Base-by-base conservation (phyloP, 2,888 invertebrate species). In the Stenotaenia linearis region DNA sequence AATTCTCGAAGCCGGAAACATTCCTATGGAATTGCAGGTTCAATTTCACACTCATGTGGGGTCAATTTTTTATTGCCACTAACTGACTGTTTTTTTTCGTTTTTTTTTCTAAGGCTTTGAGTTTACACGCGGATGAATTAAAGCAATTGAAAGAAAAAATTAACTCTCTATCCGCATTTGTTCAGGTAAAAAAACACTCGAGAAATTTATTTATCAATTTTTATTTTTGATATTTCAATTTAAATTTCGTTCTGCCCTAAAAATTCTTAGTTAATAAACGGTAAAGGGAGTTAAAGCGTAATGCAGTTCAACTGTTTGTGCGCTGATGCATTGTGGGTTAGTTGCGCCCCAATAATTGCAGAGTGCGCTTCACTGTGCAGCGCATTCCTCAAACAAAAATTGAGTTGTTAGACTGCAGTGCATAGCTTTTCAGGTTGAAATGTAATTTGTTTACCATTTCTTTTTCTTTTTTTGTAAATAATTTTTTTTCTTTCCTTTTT, bases 101-200 rank as follows among this genome's bases (percentile, higher is more conserved):
- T 76, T 6, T 37, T 32, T 21, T 12, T 78, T 78, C 18, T 23
- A 18, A 78, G 78, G 30, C 30, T 50, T 61, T 78, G 61, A 78
- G 78, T 61, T 32, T 78, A 61, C 78, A 78, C 30, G 61, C 32
- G 28, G 78, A 78, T 61, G 78, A 78, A 78, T 18, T 78, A 15
- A 78, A 50, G 30, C 30, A 61, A 18, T 23, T 78, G 18, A 78
- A 78, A 32, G 78, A 78, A 25, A 78, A 78, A 78, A 78, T 78
- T 32, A 78, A 78, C 23, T 78, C 78, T 4, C 45, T 78, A 12
- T 78, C 78, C 25, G 30, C 32, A 32, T 78, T 78, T 61, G 37
- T 78, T 61, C 56, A 78, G 78, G 78, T 78, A 78, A 77, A 18
- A 25, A 10, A 5, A 23, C 23, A 69, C 25, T 3, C 15, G 30